Conservation (phyloP, 2,797 vertebrate species). For the Dicrostonyx torquatus region DNA sequence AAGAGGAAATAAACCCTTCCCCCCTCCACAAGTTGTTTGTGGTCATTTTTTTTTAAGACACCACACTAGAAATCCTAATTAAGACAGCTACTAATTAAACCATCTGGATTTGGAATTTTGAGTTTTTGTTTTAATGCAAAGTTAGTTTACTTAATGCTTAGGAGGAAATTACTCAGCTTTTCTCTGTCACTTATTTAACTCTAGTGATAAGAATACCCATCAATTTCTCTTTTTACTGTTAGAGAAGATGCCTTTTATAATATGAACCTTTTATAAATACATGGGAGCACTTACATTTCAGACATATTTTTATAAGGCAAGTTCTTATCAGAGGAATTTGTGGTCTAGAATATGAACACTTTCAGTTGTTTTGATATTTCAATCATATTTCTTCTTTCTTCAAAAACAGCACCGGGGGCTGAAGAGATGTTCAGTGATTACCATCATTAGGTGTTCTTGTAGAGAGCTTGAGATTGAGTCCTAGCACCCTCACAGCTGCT, state of each 20-base stretch:
- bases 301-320: constrained; percentile 4
- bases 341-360: not conserved
- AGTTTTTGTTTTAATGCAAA: not conserved
- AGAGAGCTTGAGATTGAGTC: not conserved
- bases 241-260: not conserved
- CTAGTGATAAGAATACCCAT: not conserved
- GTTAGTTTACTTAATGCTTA: constrained; percentile 32
- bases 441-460: not conserved
- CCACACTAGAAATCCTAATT: not conserved
- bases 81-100: not conserved
- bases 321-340: constrained; percentile 13
- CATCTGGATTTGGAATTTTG: constrained; percentile 4
- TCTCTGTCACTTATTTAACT: not conserved
- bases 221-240: constrained; percentile 26
- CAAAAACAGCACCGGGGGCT: not conserved
- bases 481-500: not conserved
- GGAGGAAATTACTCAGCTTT: not conserved
- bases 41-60: not conserved
- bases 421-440: not conserved
- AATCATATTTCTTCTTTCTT: not conserved
- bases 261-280: constrained; percentile 16
- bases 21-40: not conserved
- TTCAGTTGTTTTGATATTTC: not conserved
- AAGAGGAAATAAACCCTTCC: no score
- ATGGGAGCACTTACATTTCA: not conserved